A percentile compares a stretch with the other conserved stretches of the same genome.
Conservation (phyloP, 2,888 invertebrate species). For the Eledone cirrhosa region DNA sequence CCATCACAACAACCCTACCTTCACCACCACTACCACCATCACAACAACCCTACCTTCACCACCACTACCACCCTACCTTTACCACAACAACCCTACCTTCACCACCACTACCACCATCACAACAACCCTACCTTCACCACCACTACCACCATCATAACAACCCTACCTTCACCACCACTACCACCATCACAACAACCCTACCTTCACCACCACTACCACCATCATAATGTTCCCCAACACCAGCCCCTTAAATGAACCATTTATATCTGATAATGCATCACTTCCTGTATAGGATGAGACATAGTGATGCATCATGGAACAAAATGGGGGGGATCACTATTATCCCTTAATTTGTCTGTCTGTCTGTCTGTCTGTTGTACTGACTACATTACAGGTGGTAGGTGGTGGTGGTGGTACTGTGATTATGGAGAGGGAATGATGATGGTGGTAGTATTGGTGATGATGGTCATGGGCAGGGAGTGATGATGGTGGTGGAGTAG, state of each 20-base stretch:
- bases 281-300: slow-evolving; percentile 1
- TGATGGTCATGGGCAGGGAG: too few species aligned
- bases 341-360: too few species aligned
- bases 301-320: background rate
- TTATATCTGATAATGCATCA: slow-evolving; percentile 17
- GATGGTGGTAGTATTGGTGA: too few species aligned
- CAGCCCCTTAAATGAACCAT: slow-evolving; percentile 14
- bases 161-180: background rate
- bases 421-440: too few species aligned
- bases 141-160: background rate
- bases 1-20: too few species aligned
- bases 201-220: background rate
- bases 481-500: too few species aligned
- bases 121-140: background rate
- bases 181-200: background rate
- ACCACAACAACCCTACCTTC: background rate
- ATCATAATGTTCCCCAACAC: background rate
- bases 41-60: background rate
- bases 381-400: too few species aligned
- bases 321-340: too few species aligned
- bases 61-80: background rate
- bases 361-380: too few species aligned
- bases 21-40: background rate
- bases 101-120: background rate
- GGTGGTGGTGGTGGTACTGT: too few species aligned